Conservation (phyloP, 2,888 invertebrate genomes). For the Drosophila siamana region DNA sequence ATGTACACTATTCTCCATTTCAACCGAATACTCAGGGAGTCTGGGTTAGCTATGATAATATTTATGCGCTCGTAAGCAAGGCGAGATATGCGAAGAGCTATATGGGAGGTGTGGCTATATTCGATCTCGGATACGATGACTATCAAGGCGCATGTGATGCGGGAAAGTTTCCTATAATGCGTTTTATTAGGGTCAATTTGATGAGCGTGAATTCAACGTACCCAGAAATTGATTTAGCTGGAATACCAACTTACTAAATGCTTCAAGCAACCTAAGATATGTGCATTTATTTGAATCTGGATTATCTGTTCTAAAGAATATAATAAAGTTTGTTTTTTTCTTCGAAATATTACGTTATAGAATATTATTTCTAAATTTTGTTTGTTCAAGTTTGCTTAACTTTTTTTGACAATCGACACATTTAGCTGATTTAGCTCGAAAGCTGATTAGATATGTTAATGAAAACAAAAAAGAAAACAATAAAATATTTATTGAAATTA, state of each 20-base stretch:
- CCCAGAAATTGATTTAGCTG: not conserved
- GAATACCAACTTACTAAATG: not conserved
- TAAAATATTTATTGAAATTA: too few relatives aligned
- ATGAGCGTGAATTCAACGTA: not conserved
- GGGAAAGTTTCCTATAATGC: not conserved
- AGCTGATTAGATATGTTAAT: not conserved
- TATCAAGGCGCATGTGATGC: not conserved
- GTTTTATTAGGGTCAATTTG: not conserved
- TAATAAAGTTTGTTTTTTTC: too few relatives aligned
- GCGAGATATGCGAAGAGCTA: not conserved
- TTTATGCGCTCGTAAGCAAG: not conserved
- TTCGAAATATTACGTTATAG: too few relatives aligned
- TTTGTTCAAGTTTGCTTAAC: too few relatives aligned
- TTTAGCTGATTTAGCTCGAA: not conserved
- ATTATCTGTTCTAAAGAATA: too few relatives aligned
- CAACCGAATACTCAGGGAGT: not conserved
- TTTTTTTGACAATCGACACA: not conserved
- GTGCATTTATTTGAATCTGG: too few relatives aligned
- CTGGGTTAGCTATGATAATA: slow-evolving; percentile 1
- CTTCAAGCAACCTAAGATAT: too few relatives aligned
- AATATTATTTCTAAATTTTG: too few relatives aligned
- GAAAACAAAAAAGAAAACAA: not conserved
- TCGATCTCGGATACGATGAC: slow-evolving; percentile 2
- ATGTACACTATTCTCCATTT: not conserved
- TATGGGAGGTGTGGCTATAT: not conserved